phyloP scores from a whole-genome alignment of 2,888 invertebrate genomes.

The Nymphalis c-album region DNA sequence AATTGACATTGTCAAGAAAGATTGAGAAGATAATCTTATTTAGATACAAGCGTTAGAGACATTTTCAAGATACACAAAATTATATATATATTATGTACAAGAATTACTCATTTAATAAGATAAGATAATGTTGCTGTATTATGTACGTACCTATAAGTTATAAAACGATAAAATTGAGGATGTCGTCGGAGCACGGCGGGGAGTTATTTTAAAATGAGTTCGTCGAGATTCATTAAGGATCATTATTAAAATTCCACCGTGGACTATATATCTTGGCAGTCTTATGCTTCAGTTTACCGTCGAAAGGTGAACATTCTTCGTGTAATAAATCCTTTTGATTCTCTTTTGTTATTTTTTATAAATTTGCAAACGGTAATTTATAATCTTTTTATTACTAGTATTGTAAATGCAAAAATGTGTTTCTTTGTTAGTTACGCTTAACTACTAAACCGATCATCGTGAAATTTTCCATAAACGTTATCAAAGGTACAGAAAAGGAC shows the following conservation, averaged over 20 bases:
- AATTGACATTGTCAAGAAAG: no score
- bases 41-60: no score
- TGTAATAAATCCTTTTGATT: background rate
- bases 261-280: slow-evolving; percentile 7
- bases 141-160: slow-evolving; percentile 7
- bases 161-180: slow-evolving; percentile 25
- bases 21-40: no score
- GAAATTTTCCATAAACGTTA: no score
- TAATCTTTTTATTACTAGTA: no score
- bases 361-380: background rate
- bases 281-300: slow-evolving; percentile 7
- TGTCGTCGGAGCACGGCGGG: slow-evolving; percentile 38
- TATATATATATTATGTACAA: no score
- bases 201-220: slow-evolving; percentile 44
- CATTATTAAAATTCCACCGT: slow-evolving; percentile 35
- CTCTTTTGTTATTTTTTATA: background rate
- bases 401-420: no score
- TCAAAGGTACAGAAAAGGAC: no score
- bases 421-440: no score
- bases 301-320: slow-evolving; percentile 7
- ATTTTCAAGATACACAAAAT: no score
- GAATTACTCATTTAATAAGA: no score
- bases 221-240: slow-evolving; percentile 36
- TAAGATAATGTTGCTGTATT: background rate
- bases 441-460: no score